Conservation (phyloP, 1,140 invertebrate genomes). For the Melitaea cinxia region DNA sequence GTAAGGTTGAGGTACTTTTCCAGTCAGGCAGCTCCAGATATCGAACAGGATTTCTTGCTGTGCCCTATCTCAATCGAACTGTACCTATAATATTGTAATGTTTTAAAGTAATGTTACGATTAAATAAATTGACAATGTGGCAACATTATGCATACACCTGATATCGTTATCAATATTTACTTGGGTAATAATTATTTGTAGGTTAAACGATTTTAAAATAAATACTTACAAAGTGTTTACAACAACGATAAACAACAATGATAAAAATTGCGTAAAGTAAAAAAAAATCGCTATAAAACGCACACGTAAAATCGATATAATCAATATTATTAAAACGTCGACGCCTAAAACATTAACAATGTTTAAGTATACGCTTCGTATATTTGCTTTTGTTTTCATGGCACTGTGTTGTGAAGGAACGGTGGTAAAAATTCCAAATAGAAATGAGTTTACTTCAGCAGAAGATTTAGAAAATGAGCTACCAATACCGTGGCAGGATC, state of each 20-base stretch:
- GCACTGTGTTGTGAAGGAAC: neutral
- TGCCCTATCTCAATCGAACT: no score
- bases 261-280: constrained; percentile 1
- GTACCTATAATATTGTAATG: no score
- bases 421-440: neutral
- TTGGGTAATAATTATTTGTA: constrained; percentile 4
- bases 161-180: constrained; percentile 7
- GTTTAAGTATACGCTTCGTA: neutral
- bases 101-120: no score
- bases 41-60: no score
- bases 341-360: neutral
- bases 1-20: no score
- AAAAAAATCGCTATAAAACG: neutral
- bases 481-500: constrained; percentile 8
- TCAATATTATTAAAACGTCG: neutral
- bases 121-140: no score
- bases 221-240: neutral
- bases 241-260: neutral
- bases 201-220: neutral
- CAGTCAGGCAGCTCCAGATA: no score
- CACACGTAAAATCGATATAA: neutral
- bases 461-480: neutral
- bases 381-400: neutral
- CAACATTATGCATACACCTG: neutral
- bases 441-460: neutral